phyloP scores from a whole-genome alignment of 2,797 vertebrate species.

The Crenuchus spilurus region DNA sequence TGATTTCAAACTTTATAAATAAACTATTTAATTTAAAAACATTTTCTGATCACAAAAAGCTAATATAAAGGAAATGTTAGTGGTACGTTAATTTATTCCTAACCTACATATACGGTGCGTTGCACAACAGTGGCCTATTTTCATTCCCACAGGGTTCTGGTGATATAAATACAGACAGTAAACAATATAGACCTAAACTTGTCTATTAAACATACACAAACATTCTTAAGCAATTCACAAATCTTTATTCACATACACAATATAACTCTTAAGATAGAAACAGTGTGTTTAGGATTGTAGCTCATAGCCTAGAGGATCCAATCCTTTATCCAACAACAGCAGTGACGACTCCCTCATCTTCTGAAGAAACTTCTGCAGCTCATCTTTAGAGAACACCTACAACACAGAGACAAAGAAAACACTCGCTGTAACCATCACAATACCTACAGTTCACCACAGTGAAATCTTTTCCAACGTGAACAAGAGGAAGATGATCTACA shows the following conservation, averaged over 20 bases:
- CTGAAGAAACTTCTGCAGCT: conserved; percentile 87
- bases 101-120: no score
- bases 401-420: neutral
- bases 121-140: no score
- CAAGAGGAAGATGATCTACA: no score
- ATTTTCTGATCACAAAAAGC: no score
- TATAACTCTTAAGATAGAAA: conserved; percentile 5
- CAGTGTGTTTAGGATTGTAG: conserved; percentile 76
- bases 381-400: conserved; percentile 95
- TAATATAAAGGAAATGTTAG: no score
- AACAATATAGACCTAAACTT: neutral
- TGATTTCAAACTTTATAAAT: no score
- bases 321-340: conserved; percentile 87
- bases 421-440: no score
- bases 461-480: no score
- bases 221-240: neutral
- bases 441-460: no score
- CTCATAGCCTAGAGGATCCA: conserved; percentile 94
- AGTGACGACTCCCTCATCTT: conserved; percentile 94
- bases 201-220: neutral
- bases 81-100: no score
- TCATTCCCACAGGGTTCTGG: no score
- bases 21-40: no score
- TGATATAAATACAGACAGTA: neutral
- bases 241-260: conserved; percentile 52